These are phyloP conservation scores for Tachuris rubrigastra DNA, from an alignment of 2,113 vertebrate genomes.

Conservation along the genomic window DNA sequence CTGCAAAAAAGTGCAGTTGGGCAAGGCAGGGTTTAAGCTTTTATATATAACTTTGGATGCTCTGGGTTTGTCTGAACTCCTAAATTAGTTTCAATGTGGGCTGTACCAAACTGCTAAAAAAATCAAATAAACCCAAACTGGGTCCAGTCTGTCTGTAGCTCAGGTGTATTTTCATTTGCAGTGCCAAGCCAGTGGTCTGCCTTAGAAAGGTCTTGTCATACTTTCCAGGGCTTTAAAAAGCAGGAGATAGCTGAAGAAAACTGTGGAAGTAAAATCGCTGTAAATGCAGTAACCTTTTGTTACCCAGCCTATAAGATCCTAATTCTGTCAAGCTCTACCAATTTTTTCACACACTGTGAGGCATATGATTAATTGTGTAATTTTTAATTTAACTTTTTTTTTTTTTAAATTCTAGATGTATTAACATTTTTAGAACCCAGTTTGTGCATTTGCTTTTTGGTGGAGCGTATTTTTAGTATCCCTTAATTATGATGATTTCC, in stretches of 20 bases:
- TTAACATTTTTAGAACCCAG: neutral
- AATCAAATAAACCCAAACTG: neutral
- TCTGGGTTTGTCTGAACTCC: neutral
- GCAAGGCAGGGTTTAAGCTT: neutral
- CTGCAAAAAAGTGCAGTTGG: neutral
- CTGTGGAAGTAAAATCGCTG: neutral
- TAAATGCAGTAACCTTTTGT: neutral
- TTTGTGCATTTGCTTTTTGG: neutral
- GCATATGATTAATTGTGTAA: neutral
- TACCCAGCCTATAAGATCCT: neutral
- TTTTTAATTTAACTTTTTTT: neutral
- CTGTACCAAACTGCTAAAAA: neutral
- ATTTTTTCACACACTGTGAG: neutral
- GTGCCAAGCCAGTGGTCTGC: neutral
- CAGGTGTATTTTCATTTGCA: neutral
- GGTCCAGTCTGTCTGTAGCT: neutral
- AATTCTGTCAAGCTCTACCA: neutral
- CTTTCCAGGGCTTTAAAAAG: neutral
- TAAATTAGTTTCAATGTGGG: neutral
- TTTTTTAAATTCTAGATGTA: neutral
- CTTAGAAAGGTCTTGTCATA: neutral
- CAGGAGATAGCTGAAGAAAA: neutral
- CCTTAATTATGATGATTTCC: constrained; percentile 28
- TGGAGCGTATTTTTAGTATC: neutral
- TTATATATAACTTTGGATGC: neutral